Conservation (phyloP, 2,113 vertebrate species). For the Apteryx owenii region DNA sequence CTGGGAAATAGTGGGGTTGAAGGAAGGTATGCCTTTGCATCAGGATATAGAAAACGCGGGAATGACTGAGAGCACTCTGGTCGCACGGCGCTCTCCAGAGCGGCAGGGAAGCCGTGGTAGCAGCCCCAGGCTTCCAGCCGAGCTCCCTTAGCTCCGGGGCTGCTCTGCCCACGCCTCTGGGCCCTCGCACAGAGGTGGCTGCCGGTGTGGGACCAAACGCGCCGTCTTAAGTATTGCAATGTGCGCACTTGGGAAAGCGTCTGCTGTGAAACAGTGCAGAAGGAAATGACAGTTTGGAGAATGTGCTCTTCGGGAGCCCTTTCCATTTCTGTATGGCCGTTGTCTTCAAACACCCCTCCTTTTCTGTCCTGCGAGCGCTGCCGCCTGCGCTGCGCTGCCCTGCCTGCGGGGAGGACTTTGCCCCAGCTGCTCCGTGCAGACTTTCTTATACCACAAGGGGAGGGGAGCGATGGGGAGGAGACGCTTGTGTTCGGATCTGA, state of each 20-base stretch:
- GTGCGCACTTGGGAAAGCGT: background rate
- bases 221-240: fast-evolving
- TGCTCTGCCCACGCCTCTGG: background rate
- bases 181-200: fast-evolving
- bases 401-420: background rate
- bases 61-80: background rate
- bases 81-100: background rate
- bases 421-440: background rate
- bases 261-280: background rate
- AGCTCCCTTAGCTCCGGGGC: fast-evolving
- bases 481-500: background rate
- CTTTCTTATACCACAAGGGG: background rate
- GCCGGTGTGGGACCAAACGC: background rate
- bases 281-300: background rate
- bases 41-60: background rate
- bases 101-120: fast-evolving
- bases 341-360: background rate
- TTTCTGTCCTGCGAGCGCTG: background rate
- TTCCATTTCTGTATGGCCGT: background rate
- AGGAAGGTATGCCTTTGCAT: background rate
- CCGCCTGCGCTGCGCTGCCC: background rate
- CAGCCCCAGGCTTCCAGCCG: fast-evolving
- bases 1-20: background rate
- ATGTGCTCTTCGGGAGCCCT: background rate
- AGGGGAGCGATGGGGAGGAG: background rate